A percentile compares a stretch with the other conserved stretches of the same genome.
Conservation (phyloP, 2,888 invertebrate genomes). For the Griposia aprilina region DNA sequence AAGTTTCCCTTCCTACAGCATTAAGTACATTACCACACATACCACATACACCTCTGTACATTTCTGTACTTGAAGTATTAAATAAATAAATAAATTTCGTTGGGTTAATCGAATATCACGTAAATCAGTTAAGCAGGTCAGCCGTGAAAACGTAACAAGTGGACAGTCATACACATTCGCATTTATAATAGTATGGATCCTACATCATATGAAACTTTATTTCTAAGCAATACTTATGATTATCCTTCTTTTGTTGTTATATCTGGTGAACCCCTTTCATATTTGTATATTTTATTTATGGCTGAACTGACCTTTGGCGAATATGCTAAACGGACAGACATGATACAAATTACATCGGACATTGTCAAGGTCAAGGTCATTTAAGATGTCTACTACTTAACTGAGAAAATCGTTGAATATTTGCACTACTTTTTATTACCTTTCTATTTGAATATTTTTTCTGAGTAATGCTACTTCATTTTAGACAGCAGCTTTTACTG, state of each 20-base stretch:
- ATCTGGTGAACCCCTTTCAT: slow-evolving; percentile 24
- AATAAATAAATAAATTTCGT: not conserved
- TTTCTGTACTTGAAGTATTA: too few relatives aligned
- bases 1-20: not conserved
- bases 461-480: not conserved
- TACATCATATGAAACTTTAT: too few relatives aligned
- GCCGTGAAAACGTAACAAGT: not conserved
- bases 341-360: slow-evolving; percentile 69
- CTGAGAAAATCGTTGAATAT: slow-evolving; percentile 48
- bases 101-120: not conserved
- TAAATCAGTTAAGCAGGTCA: not conserved
- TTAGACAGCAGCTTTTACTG: not conserved
- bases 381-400: slow-evolving; percentile 55
- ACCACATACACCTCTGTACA: too few relatives aligned
- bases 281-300: slow-evolving; percentile 60
- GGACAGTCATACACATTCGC: too few relatives aligned
- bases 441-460: slow-evolving; percentile 14
- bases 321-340: slow-evolving; percentile 66
- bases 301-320: slow-evolving; percentile 61
- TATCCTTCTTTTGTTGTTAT: slow-evolving; percentile 24
- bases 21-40: too few relatives aligned
- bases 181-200: not conserved
- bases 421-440: slow-evolving; percentile 44
- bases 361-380: slow-evolving; percentile 71
- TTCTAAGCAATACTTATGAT: slow-evolving; percentile 12